Evolutionary conservation across 2,113 vertebrate genomes (phyloP).

Genomic region (Phalacrocorax pelagicus): DNA sequence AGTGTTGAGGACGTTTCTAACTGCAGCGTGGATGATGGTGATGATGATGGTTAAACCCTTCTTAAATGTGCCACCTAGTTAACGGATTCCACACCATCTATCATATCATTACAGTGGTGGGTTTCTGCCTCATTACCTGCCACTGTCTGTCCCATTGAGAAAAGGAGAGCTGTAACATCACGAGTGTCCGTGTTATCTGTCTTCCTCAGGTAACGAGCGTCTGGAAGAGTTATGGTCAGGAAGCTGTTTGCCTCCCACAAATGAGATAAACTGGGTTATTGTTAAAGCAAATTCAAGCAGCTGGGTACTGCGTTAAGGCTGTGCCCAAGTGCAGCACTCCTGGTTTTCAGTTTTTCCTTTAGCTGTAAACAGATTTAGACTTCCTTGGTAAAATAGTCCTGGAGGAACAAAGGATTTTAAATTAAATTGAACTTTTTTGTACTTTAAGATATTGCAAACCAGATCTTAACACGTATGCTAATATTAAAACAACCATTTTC

Average conservation of each 20-base stretch:
- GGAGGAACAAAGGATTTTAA: background rate
- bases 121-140: background rate
- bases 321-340: background rate
- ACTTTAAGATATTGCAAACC: background rate
- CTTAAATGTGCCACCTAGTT: background rate
- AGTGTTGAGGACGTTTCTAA: background rate
- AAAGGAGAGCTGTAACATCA: background rate
- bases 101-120: background rate
- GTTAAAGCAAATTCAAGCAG: background rate
- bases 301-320: rapidly evolving
- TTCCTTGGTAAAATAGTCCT: background rate
- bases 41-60: background rate
- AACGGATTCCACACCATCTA: background rate
- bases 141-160: background rate
- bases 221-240: background rate
- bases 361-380: background rate
- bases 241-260: background rate
- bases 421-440: background rate
- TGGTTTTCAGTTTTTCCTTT: background rate
- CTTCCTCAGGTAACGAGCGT: background rate
- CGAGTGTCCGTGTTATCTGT: rapidly evolving
- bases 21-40: no score
- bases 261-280: background rate
- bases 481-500: background rate
- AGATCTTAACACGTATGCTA: background rate